A percentile compares a stretch with the other conserved stretches of the same genome.
phyloP scores from a whole-genome alignment of 2,888 invertebrate genomes.

The Scaptomyza parva region DNA sequence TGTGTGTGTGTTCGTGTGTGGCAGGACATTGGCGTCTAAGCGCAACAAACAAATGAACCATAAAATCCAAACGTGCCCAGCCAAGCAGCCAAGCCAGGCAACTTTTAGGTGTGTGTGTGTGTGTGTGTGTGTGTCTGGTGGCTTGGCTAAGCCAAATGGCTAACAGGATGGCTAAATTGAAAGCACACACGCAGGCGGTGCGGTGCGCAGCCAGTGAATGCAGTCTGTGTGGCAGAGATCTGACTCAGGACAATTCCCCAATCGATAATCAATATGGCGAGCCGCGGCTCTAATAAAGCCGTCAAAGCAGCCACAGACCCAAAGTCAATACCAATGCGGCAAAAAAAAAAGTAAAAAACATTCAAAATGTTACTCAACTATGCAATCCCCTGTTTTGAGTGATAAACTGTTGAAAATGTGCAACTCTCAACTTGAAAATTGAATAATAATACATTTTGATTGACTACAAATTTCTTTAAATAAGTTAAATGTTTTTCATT shows the following conservation, averaged over 20 bases:
- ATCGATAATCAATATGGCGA: constrained; percentile 85
- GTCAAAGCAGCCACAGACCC: constrained; percentile 51
- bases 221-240: constrained; percentile 12
- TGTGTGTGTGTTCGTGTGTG: neutral
- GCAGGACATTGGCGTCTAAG: constrained; percentile 58
- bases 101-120: constrained; percentile 36
- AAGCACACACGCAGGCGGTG: constrained; percentile 56
- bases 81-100: constrained; percentile 29
- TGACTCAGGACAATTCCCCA: constrained; percentile 80
- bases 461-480: neutral
- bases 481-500: neutral
- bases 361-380: neutral
- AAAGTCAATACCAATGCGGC: constrained; percentile 27
- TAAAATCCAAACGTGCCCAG: constrained; percentile 76
- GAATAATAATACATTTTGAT: too few species aligned
- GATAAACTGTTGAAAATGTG: neutral
- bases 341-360: constrained; percentile 31
- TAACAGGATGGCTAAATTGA: constrained; percentile 77
- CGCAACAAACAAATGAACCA: constrained; percentile 61
- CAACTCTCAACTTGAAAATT: neutral
- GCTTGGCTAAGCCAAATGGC: constrained; percentile 73
- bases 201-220: constrained; percentile 3
- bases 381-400: neutral
- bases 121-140: constrained; percentile 48
- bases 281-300: constrained; percentile 75